These are phyloP conservation scores for Holacanthus passer DNA, from an alignment of 2,113 vertebrate genomes.

Conservation along the genomic window DNA sequence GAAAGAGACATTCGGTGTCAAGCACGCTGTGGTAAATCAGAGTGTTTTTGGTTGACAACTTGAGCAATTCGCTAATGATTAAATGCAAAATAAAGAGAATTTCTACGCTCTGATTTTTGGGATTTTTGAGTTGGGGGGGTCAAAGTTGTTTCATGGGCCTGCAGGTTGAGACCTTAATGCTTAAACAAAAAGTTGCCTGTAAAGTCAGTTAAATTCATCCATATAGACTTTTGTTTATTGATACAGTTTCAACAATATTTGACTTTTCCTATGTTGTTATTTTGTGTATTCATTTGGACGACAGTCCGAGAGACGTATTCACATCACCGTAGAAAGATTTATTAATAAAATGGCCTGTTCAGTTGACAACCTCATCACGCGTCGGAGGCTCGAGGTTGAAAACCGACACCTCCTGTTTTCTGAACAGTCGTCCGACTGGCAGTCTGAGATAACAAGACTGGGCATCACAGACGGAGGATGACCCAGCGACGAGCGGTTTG, in stretches of 20 bases:
- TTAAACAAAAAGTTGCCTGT: too few species aligned
- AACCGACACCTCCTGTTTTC: slow-evolving; percentile 35
- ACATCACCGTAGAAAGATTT: background rate
- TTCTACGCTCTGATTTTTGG: background rate
- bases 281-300: slow-evolving; percentile 11
- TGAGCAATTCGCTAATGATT: background rate
- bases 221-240: background rate
- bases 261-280: background rate
- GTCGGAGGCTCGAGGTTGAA: slow-evolving; percentile 35
- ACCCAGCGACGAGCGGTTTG: slow-evolving; percentile 58
- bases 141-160: too few species aligned
- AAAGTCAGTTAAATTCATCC: background rate
- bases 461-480: slow-evolving; percentile 59
- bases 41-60: background rate
- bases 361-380: slow-evolving; percentile 34
- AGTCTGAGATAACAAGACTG: slow-evolving; percentile 58
- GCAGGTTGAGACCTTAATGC: background rate
- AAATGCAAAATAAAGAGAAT: background rate
- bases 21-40: background rate
- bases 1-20: background rate
- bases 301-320: background rate
- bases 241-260: background rate
- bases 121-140: too few species aligned
- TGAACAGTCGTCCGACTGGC: slow-evolving; percentile 53
- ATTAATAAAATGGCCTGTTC: slow-evolving; percentile 25